phyloP scores from a whole-genome alignment of 2,113 vertebrate species.

The Callorhinus ursinus region DNA sequence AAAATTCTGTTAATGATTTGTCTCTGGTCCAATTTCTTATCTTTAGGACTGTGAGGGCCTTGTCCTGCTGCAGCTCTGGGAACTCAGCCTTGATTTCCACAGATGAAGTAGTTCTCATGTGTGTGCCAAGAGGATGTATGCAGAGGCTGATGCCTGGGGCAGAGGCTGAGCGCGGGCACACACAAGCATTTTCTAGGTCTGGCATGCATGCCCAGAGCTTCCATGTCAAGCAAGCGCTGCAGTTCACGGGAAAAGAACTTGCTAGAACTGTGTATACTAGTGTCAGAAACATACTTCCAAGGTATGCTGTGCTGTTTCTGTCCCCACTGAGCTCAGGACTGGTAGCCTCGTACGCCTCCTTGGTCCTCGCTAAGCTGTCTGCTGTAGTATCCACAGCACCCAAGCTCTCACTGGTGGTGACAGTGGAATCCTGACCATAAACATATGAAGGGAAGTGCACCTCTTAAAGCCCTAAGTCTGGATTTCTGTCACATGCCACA shows the following conservation, averaged over 20 bases:
- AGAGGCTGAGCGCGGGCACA: background rate
- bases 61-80: background rate
- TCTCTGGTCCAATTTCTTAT: conserved; percentile 22
- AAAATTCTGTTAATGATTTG: background rate
- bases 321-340: background rate
- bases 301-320: background rate
- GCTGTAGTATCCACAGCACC: background rate
- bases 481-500: background rate
- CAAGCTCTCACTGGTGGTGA: background rate
- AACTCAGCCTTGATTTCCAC: background rate
- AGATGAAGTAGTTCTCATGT: background rate
- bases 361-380: background rate
- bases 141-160: background rate
- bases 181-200: background rate
- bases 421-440: background rate
- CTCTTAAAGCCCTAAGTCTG: background rate
- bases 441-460: background rate
- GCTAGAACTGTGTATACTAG: background rate
- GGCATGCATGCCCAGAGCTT: background rate
- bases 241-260: background rate
- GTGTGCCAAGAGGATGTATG: background rate
- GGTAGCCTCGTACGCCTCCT: background rate
- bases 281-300: background rate
- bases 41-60: conserved; percentile 45
- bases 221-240: background rate